Evolutionary conservation across 1,140 invertebrate species (phyloP), one percentile per base, ranked within the genome.

Genomic region (Trachymyrmex septentrionalis): DNA sequence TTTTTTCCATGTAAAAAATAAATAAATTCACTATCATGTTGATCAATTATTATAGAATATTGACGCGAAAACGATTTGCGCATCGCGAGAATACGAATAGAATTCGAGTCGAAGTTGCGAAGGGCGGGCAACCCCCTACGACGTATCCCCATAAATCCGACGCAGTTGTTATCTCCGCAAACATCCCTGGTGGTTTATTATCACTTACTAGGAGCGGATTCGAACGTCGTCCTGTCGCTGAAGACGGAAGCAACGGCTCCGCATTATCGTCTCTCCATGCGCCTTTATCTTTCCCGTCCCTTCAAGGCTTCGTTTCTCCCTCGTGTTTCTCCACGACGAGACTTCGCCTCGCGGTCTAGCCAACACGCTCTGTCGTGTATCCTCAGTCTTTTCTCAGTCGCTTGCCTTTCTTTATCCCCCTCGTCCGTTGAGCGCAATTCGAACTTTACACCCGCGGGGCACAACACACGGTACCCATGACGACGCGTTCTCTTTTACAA

Each of bases 381-480:
- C 66, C 61, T 75, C 27, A 12, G 27, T 85, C n/a, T 38, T 24
- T 81, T 66, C 76, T 30, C 30, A 27, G 30, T 38, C 64, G 19
- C 2, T 82, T 55, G n/a, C 24, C 30, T 48, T 24, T 63, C 7
- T 21, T 27, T 55, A 71, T 50, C 16, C 16, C 24, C 14, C 19
- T 73, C 71, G 19, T 10, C 59, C 57, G 55, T 81, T 85, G 61
- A 76, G 66, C 69, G 38, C 34, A 67, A 69, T 72, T 87, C 50
- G 44, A 87, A 93, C 91, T 67, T 38, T 92, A 91, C 89, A 93
- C 87, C 86, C 89, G 84, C 90, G 80, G 72, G 76, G 63, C 92
- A 94, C 93, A 93, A 92, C 92, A 92, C 92, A 86, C 69, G 86
- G 87, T 92, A 92, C 92, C 93, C 93, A 93, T 93, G 91, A 87